Evolutionary conservation across 2,113 vertebrate species (phyloP).

Genomic region (Reinhardtius hippoglossoides): DNA sequence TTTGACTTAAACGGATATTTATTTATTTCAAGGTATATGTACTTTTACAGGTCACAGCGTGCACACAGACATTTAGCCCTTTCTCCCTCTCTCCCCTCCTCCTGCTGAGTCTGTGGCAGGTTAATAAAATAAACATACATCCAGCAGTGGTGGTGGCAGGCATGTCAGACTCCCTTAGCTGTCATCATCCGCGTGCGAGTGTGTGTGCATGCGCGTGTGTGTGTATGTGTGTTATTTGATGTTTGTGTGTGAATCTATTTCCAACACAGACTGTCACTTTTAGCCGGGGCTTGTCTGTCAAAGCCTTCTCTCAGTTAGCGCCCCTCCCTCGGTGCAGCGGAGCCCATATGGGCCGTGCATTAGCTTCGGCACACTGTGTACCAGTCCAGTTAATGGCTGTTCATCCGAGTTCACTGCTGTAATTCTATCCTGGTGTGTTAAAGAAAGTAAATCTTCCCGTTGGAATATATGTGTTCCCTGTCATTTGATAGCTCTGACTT

Average conservation of each 20-base stretch:
- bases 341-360: constrained; percentile 41
- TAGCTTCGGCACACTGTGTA: constrained; percentile 33
- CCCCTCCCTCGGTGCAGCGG: constrained; percentile 10
- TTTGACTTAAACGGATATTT: constrained; percentile 2
- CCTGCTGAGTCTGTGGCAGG: constrained; percentile 60
- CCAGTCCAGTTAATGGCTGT: constrained; percentile 35
- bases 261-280: constrained; percentile 68
- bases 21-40: background rate
- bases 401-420: constrained; percentile 29
- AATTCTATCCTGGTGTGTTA: constrained; percentile 30
- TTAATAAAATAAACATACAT: constrained; percentile 82
- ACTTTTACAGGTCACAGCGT: constrained; percentile 24
- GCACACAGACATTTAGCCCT: constrained; percentile 12
- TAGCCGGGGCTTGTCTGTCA: constrained; percentile 66
- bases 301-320: constrained; percentile 21
- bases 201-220: constrained; percentile 24
- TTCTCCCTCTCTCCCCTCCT: background rate
- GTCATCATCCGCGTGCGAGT: constrained; percentile 65
- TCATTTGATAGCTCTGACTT: constrained; percentile 5
- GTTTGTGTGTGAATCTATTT: constrained; percentile 51
- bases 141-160: constrained; percentile 65
- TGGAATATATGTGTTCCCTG: constrained; percentile 10
- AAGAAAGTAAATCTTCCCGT: constrained; percentile 12
- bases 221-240: constrained; percentile 1
- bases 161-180: constrained; percentile 74